phyloP scores from a whole-genome alignment of 2,888 invertebrate species.

The Pseudococcus jackbeardsleyi region DNA sequence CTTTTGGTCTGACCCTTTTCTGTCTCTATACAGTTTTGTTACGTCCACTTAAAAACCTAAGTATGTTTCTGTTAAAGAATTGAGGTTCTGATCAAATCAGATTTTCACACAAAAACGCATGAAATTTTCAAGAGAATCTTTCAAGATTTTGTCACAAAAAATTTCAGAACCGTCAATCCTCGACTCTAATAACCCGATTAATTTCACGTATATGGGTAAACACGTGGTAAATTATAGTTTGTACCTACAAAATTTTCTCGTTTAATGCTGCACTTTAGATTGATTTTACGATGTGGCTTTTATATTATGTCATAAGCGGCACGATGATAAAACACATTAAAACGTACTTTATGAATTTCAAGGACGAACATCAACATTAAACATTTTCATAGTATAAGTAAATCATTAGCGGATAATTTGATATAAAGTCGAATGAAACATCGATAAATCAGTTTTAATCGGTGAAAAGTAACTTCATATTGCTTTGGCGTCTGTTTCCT shows the following conservation, averaged over 20 bases:
- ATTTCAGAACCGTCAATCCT: no score
- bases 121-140: no score
- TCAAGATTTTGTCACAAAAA: no score
- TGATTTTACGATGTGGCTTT: constrained; percentile 3
- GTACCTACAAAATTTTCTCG: constrained; percentile 8
- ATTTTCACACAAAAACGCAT: no score
- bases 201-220: not conserved
- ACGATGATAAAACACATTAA: constrained; percentile 26
- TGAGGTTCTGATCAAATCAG: no score
- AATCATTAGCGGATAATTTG: constrained; percentile 1
- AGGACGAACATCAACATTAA: constrained; percentile 22
- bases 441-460: constrained; percentile 44
- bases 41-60: no score
- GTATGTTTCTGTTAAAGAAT: no score
- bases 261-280: constrained; percentile 17
- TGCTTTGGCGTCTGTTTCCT: not conserved
- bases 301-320: constrained; percentile 20
- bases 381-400: not conserved
- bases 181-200: not conserved
- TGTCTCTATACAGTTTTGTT: no score
- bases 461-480: not conserved
- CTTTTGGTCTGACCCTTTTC: no score
- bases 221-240: not conserved
- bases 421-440: constrained; percentile 17
- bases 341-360: constrained; percentile 25